phyloP scores from a whole-genome alignment of 2,888 invertebrate genomes.

The Heliconius ethilla region DNA sequence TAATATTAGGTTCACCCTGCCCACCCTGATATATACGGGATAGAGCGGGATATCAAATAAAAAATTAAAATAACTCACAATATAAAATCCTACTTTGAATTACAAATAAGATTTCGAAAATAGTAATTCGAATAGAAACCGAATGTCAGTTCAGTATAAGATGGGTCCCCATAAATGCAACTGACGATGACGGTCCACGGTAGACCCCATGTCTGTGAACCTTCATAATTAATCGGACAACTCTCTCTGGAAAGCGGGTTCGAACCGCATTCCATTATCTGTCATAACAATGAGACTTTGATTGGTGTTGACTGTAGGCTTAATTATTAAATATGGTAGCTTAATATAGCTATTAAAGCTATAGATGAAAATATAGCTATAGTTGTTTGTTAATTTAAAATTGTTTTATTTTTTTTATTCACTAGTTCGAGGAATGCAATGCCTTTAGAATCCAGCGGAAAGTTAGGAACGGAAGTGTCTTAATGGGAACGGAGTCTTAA shows the following conservation, averaged over 20 bases:
- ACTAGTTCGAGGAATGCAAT: no score
- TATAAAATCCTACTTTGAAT: not conserved
- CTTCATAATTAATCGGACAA: constrained; percentile 41
- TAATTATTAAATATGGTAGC: not conserved
- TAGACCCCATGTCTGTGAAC: constrained; percentile 29
- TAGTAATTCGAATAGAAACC: not conserved
- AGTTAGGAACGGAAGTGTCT: no score
- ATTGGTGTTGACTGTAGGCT: constrained; percentile 14
- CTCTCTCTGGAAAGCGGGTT: constrained; percentile 20
- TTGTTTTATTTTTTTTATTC: not conserved
- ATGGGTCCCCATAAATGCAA: constrained; percentile 28
- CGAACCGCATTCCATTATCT: constrained; percentile 36
- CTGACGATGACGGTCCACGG: constrained; percentile 32
- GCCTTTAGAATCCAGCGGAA: no score
- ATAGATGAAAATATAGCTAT: not conserved
- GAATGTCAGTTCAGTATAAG: not conserved
- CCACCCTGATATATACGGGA: no score
- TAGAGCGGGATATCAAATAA: no score
- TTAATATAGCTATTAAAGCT: not conserved
- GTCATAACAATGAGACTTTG: constrained; percentile 34
- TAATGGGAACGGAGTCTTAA: no score
- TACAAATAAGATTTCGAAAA: not conserved
- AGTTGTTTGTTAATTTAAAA: not conserved
- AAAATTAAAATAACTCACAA: not conserved
- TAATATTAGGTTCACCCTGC: no score